Conservation (phyloP, 2,888 invertebrate species). For the Leptogaster cylindrica region DNA sequence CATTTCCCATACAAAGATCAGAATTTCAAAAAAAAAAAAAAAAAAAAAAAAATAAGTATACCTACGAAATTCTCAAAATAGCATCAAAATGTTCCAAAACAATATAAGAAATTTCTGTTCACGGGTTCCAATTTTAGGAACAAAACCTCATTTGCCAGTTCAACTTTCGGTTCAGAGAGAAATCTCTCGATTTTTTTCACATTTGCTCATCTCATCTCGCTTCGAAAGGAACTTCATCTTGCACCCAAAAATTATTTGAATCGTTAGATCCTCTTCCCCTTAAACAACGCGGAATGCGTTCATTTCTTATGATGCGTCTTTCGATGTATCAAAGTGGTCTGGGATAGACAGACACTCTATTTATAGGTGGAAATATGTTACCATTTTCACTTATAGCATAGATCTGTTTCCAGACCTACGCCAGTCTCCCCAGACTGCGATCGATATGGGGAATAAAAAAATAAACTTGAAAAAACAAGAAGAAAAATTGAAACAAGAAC, state of each 20-base stretch:
- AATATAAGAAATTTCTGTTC: conserved; percentile 34
- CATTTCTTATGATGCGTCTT: conserved; percentile 16
- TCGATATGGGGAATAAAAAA: conserved; percentile 12
- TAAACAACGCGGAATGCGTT: conserved; percentile 11
- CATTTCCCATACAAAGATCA: conserved; percentile 24
- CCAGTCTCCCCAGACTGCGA: conserved; percentile 15
- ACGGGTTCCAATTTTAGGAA: conserved; percentile 32
- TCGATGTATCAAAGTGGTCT: not conserved
- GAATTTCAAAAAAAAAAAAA: no score
- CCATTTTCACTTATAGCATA: conserved; percentile 29
- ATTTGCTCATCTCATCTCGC: conserved; percentile 8
- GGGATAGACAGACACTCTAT: conserved; percentile 6
- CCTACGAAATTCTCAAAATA: conserved; percentile 30
- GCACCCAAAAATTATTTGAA: conserved; percentile 24
- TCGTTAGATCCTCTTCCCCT: conserved; percentile 4
- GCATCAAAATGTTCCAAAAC: conserved; percentile 12
- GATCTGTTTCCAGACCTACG: conserved; percentile 29
- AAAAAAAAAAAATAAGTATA: no score
- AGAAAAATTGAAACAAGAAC: not conserved
- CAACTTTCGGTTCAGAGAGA: not conserved
- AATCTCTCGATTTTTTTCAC: not conserved
- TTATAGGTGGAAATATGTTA: conserved; percentile 29
- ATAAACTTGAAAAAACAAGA: conserved; percentile 4
- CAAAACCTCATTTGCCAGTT: conserved; percentile 31
- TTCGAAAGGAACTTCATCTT: not conserved